These are phyloP conservation scores for Heteractis magnifica DNA, from an alignment of 92 coral and sea anemone genomes.

Conservation along the genomic window DNA sequence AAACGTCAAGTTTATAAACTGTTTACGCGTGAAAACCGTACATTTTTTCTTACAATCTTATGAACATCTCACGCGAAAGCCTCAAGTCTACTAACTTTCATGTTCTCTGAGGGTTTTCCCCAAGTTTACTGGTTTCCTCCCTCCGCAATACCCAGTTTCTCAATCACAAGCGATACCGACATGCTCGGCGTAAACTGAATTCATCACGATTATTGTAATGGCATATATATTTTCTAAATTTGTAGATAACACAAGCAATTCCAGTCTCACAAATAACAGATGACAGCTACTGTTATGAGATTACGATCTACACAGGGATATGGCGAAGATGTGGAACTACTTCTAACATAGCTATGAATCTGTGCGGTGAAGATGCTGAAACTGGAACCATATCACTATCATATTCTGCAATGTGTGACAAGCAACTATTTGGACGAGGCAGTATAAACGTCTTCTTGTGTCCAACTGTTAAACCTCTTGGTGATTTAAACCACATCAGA, in stretches of 20 bases:
- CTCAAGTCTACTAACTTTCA: too few relatives aligned
- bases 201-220: too few relatives aligned
- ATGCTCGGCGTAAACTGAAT: too few relatives aligned
- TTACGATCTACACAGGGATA: conserved; percentile 80
- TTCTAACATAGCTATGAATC: conserved; percentile 77
- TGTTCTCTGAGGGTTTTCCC: too few relatives aligned
- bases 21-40: too few relatives aligned
- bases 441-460: conserved; percentile 72
- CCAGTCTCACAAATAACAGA: conserved; percentile 66
- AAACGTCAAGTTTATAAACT: too few relatives aligned
- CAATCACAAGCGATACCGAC: too few relatives aligned
- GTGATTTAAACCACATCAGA: conserved; percentile 78
- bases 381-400: conserved; percentile 70
- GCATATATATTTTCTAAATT: neutral
- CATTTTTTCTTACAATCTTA: too few relatives aligned
- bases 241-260: conserved; percentile 71
- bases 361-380: conserved; percentile 73
- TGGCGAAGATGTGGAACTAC: conserved; percentile 93
- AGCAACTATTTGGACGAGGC: conserved; percentile 83
- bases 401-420: conserved; percentile 76
- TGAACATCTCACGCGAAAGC: too few relatives aligned
- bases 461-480: conserved; percentile 58
- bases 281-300: conserved; percentile 60
- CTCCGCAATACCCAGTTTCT: too few relatives aligned
- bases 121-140: too few relatives aligned